Percentiles rank a stretch among this genome's conserved stretches.
Conservation (phyloP, 1,140 invertebrate species). For the Centruroides vittatus region DNA sequence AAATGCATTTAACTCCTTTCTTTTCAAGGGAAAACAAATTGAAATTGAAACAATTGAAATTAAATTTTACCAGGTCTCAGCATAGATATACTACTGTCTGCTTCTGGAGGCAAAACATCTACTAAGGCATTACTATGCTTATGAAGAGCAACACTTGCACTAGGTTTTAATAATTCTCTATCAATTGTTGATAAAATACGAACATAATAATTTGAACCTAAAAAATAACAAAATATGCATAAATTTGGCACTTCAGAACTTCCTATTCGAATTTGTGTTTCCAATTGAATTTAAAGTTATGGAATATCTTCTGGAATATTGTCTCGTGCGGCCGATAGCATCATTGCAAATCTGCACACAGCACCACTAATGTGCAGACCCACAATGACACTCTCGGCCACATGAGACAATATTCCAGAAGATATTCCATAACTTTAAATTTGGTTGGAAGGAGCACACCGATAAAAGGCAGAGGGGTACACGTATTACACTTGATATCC, state of each 20-base stretch:
- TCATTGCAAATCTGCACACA: too few relatives aligned
- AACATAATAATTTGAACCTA: constrained; percentile 93
- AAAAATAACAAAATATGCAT: constrained; percentile 10
- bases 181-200: constrained; percentile 90
- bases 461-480: too few relatives aligned
- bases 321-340: too few relatives aligned
- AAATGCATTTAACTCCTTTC: constrained; percentile 11
- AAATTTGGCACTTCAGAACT: neutral
- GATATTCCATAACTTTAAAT: too few relatives aligned
- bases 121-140: constrained; percentile 97
- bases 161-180: constrained; percentile 86
- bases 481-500: too few relatives aligned
- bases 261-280: neutral
- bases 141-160: constrained; percentile 89
- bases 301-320: neutral
- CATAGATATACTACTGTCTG: constrained; percentile 96
- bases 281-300: constrained; percentile 13
- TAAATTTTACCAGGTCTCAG: constrained; percentile 56
- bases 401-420: too few relatives aligned
- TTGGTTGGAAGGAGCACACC: too few relatives aligned
- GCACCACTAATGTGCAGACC: too few relatives aligned
- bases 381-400: too few relatives aligned
- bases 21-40: neutral
- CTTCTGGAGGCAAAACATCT: constrained; percentile 92
- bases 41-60: neutral